These are phyloP conservation scores for Silurus glanis DNA, from an alignment of 2,113 vertebrate species.

Conservation along the genomic window DNA sequence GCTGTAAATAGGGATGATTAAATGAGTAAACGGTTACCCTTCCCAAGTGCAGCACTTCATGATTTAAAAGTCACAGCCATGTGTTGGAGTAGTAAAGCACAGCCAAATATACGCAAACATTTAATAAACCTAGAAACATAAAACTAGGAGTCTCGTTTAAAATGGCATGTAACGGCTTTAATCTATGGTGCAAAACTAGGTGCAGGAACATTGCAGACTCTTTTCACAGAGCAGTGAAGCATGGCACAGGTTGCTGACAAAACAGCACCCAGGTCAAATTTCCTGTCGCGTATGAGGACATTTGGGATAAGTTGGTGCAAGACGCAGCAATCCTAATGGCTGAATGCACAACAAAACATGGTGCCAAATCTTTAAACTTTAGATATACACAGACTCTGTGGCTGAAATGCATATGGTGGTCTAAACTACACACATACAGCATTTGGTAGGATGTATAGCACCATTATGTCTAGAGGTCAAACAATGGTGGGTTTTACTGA, in stretches of 20 bases:
- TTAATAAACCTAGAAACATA: background rate
- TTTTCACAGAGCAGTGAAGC: background rate
- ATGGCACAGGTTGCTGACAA: background rate
- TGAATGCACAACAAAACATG: background rate
- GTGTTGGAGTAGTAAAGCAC: background rate
- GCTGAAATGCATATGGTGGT: background rate
- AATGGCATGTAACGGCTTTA: background rate
- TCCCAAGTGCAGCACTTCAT: background rate
- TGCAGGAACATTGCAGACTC: background rate
- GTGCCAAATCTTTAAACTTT: background rate
- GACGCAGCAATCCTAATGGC: background rate
- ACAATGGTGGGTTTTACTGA: no score
- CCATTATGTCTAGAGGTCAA: background rate
- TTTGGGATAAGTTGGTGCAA: background rate
- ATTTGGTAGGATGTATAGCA: background rate
- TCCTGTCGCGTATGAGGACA: background rate
- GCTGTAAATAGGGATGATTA: background rate
- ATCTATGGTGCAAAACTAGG: background rate
- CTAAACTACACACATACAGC: background rate
- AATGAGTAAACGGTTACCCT: background rate
- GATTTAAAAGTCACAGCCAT: background rate
- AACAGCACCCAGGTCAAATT: background rate
- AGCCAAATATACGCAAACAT: background rate
- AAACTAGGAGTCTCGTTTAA: no score
- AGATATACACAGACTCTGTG: background rate